A percentile compares a stretch with the other conserved stretches of the same genome.
Conservation (phyloP, 2,888 invertebrate genomes). For the Plagiodera versicolora region DNA sequence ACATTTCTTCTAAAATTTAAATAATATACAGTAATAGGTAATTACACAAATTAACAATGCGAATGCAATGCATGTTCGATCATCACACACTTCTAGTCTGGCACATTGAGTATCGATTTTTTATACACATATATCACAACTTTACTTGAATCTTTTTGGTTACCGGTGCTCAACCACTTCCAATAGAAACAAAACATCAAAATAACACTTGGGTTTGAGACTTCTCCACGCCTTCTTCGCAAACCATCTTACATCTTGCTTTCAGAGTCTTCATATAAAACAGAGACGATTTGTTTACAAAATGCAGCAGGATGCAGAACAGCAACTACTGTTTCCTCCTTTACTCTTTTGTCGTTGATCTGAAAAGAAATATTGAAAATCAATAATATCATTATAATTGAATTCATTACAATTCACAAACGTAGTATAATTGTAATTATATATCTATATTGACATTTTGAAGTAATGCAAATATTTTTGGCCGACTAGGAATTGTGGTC, state of each 20-base stretch:
- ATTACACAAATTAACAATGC: conserved; percentile 48
- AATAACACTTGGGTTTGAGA: conserved; percentile 31
- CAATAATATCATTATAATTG: no score
- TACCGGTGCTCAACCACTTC: conserved; percentile 34
- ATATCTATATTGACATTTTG: no score
- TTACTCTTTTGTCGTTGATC: conserved; percentile 96
- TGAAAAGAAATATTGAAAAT: conserved; percentile 58
- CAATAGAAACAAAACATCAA: conserved; percentile 34
- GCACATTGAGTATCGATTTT: conserved; percentile 54
- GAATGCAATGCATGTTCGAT: conserved; percentile 40
- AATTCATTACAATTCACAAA: no score
- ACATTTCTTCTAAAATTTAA: conserved; percentile 34
- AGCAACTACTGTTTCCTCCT: conserved; percentile 93
- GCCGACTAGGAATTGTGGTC: no score
- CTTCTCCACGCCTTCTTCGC: conserved; percentile 26
- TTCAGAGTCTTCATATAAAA: conserved; percentile 35
- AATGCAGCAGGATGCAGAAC: conserved; percentile 91
- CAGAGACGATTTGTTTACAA: conserved; percentile 65
- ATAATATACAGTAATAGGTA: conserved; percentile 43
- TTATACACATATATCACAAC: conserved; percentile 57
- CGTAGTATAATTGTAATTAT: no score
- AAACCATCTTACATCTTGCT: conserved; percentile 28
- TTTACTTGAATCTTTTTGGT: conserved; percentile 51
- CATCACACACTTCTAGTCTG: conserved; percentile 52
- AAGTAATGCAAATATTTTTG: no score